Conservation (phyloP, 2,888 invertebrate genomes). For the Aspidapion aeneum region DNA sequence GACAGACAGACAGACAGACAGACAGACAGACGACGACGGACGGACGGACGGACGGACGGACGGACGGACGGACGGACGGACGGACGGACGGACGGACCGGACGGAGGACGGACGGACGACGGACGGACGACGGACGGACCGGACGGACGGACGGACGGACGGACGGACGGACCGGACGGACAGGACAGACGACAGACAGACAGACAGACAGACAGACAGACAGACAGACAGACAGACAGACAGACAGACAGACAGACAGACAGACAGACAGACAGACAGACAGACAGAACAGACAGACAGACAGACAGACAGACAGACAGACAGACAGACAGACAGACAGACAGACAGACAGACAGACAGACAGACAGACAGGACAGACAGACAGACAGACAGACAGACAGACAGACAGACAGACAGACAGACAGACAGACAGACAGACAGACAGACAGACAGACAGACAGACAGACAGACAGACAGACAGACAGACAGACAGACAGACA, state of each 20-base stretch:
- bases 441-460: constrained; percentile 15
- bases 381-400: constrained; percentile 17
- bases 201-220: constrained; percentile 17
- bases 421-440: too few relatives aligned
- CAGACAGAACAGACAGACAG: too few relatives aligned
- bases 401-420: constrained; percentile 17
- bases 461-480: constrained; percentile 16
- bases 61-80: constrained; percentile 13
- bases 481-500: constrained; percentile 15
- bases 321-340: constrained; percentile 17
- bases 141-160: constrained; percentile 12
- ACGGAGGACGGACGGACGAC: constrained; percentile 10
- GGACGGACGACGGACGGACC: too few relatives aligned
- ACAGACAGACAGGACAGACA: too few relatives aligned
- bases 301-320: constrained; percentile 17
- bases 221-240: constrained; percentile 17
- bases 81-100: too few relatives aligned
- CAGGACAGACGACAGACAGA: too few relatives aligned
- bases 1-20: constrained; percentile 15
- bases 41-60: too few relatives aligned
- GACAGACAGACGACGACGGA: constrained; percentile 13
- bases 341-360: too few relatives aligned
- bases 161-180: too few relatives aligned
- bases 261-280: too few relatives aligned
- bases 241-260: constrained; percentile 17